Evolutionary conservation across 2,797 vertebrate species (phyloP), one percentile per base, ranked within the genome.

Genomic region (Sebastes minor): DNA sequence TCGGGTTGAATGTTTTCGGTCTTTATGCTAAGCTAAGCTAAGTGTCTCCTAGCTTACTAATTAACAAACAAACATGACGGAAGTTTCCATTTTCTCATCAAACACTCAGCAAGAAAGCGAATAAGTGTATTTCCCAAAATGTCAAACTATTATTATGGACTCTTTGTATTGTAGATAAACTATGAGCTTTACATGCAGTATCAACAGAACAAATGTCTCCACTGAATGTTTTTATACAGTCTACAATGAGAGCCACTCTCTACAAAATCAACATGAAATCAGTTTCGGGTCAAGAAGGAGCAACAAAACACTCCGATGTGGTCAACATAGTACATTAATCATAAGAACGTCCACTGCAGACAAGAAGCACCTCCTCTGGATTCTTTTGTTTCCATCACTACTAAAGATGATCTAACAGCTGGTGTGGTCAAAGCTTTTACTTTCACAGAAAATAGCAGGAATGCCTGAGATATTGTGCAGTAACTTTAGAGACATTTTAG

Each of bases 401-500:
- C 11, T 10, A 30, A 62, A 38, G 13, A 20, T 8, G 57, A 55
- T 33, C 18, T 55, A 12, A 10, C 18, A 38, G 23, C 30, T n/a
- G 12, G 3, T 56, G 20, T 14, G 61, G 5, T 46, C 23, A 62
- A 23, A 61, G 23, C 18, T 64, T 64, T 68, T 3, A 5, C 16
- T 30, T 38, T 30, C 3, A 35, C 20, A 60, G 35, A 80, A 70
- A 30, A 70, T 59, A 66, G 8, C 56, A 59, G 38, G 20, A 30
- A 71, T 72, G 35, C 60, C 70, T 70, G 32, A 69, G 33, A 71
- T 81, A 73, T 55, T 35, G 12, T 33, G 3, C 16, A 66, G n/a
- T 64, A 42, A 22, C 18, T 72, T 66, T 18, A 30, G 59, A 74
- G 63, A 28, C 22, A 27, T 70, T 72, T 69, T 8, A 64, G 64